These are phyloP conservation scores for Pangasianodon gigas DNA, from an alignment of 2,113 vertebrate genomes.

Conservation along the genomic window DNA sequence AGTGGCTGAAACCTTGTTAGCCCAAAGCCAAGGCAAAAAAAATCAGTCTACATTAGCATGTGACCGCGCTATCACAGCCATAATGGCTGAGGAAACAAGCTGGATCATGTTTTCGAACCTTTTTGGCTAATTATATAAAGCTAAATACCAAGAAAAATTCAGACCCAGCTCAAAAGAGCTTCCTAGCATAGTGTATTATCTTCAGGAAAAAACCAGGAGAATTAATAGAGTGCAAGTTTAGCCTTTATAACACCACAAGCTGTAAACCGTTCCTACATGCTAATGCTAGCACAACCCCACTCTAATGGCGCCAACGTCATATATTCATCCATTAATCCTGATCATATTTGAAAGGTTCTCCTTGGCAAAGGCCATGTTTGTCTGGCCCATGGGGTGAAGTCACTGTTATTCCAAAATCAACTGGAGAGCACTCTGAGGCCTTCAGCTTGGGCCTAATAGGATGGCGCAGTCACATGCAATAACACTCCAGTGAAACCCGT, in stretches of 20 bases:
- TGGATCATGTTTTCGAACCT: neutral
- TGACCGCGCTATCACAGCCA: neutral
- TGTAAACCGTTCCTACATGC: conserved; percentile 4
- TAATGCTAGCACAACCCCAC: conserved; percentile 1
- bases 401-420: conserved; percentile 57
- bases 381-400: conserved; percentile 45
- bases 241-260: neutral
- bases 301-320: conserved; percentile 12
- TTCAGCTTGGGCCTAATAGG: conserved; percentile 44
- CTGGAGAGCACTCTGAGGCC: conserved; percentile 20
- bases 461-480: conserved; percentile 53
- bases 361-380: conserved; percentile 27
- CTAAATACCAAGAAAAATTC: neutral
- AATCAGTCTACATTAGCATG: conserved; percentile 1
- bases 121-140: neutral
- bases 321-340: conserved; percentile 29
- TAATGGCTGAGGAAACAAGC: conserved; percentile 4
- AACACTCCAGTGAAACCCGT: conserved; percentile 41
- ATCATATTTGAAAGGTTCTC: conserved; percentile 46
- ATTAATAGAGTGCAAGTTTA: neutral
- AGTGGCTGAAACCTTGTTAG: conserved; percentile 21
- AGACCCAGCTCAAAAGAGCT: neutral
- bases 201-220: neutral
- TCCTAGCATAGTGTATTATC: neutral
- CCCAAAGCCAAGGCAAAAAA: neutral